A percentile compares a stretch with the other conserved stretches of the same genome.
phyloP scores from a whole-genome alignment of 2,113 vertebrate genomes.

The Ramphastos sulfuratus region DNA sequence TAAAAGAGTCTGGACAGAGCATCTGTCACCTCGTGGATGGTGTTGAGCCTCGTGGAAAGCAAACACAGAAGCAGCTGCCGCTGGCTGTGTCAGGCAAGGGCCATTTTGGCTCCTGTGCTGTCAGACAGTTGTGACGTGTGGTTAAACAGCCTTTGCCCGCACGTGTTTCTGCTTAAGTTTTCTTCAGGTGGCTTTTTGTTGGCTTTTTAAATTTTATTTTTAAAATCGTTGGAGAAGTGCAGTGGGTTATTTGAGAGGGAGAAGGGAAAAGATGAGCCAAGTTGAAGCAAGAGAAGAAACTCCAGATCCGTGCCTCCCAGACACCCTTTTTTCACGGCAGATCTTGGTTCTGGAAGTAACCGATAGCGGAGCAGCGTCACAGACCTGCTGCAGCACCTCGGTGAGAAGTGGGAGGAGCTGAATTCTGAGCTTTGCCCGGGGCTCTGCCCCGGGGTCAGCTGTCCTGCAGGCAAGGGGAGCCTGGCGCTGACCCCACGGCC shows the following conservation, averaged over 20 bases:
- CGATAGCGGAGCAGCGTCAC: not conserved
- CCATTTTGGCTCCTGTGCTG: fast-evolving
- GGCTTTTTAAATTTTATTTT: not conserved
- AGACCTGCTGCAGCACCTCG: too few relatives aligned
- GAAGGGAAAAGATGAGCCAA: not conserved
- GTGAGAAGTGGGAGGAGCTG: not conserved
- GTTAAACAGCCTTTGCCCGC: too few relatives aligned
- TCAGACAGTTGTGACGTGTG: fast-evolving
- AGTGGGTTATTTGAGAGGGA: fast-evolving
- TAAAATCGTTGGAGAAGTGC: not conserved
- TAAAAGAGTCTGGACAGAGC: not conserved
- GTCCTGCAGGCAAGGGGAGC: not conserved
- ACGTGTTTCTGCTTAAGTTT: not conserved
- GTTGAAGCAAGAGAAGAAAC: not conserved
- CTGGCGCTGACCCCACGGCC: too few relatives aligned
- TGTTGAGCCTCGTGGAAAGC: fast-evolving
- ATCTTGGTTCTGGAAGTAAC: too few relatives aligned
- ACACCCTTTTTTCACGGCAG: not conserved
- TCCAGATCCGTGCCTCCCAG: fast-evolving
- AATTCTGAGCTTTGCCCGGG: not conserved
- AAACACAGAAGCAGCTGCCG: not conserved
- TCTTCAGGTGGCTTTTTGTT: not conserved
- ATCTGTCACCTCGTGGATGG: not conserved
- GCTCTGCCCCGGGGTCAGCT: not conserved
- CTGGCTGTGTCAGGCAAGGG: not conserved